Evolutionary conservation across 2,888 invertebrate species (phyloP), one percentile per base, ranked within the genome.

Genomic region (Diogma glabrata): DNA sequence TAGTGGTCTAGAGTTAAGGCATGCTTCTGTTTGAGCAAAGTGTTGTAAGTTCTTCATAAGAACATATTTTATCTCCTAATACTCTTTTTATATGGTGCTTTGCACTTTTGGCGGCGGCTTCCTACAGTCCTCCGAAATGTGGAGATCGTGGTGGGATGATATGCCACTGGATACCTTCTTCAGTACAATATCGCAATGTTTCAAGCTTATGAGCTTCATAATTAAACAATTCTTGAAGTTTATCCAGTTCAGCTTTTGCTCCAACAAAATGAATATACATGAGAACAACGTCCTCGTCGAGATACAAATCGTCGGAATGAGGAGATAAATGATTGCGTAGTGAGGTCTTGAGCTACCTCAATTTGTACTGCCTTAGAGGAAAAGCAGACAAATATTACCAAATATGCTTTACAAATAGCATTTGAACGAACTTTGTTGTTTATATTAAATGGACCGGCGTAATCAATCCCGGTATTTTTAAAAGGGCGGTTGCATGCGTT

Each of bases 151-250:
- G 36, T 36, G 36, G 16, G 17, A 36, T 36, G 9, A 6, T 36
- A 14, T 14, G 36, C 36, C 36, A 36, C 16, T 10, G 14, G 17
- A 36, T 36, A 9, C 36, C 16, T 3, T 8, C 16, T 14, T 7
- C 36, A 9, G 12, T 33, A 6, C 33, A 33, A 33, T 33, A 33
- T 33, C 12, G 33, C 4, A 4, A 10, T 4, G 4, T 33, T 33
- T 33, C 6, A 7, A 36, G 9, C 10, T 36, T 36, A 14, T 36
- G 36, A 36, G 16, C 17, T 36, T 36, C 36, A 17, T 14, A 36
- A 36, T 36, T 36, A 36, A 36, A 36, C 9, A 36, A 36, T 33
- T 33, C 33, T 33, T 36, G 36, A 36, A 36, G 36, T 36, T 36
- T 36, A 14, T 7, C 3, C 16, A 36, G 17, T 14, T 36, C 36